Evolutionary conservation across 2,797 vertebrate species (phyloP).

Genomic region (Anguilla pacifica): DNA sequence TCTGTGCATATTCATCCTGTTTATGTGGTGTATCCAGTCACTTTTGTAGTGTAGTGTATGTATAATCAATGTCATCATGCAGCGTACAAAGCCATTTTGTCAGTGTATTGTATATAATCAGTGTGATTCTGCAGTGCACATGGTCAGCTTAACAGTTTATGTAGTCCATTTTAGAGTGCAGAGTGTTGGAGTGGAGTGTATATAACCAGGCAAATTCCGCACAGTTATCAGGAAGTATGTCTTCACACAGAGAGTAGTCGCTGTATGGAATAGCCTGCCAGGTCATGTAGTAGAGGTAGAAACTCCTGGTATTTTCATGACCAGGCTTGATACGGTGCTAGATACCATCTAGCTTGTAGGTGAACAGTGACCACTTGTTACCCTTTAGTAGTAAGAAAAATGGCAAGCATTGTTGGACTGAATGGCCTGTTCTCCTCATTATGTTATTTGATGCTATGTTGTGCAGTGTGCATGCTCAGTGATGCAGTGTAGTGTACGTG

Average conservation of each 20-base stretch:
- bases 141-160: neutral
- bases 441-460: neutral
- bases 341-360: no score
- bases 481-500: neutral
- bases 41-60: neutral
- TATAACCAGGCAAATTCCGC: neutral
- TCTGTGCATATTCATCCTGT: neutral
- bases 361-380: no score
- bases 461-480: neutral
- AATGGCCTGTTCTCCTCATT: no score
- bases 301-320: neutral
- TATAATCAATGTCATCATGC: neutral
- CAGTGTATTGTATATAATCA: neutral
- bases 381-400: no score
- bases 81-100: neutral
- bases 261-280: neutral
- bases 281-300: neutral
- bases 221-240: neutral
- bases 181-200: no score
- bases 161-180: neutral
- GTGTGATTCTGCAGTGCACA: neutral
- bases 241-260: neutral
- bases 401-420: no score
- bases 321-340: neutral
- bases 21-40: neutral